Base-by-base conservation (phyloP, 2,797 vertebrate genomes). In the Crenuchus spilurus region DNA sequence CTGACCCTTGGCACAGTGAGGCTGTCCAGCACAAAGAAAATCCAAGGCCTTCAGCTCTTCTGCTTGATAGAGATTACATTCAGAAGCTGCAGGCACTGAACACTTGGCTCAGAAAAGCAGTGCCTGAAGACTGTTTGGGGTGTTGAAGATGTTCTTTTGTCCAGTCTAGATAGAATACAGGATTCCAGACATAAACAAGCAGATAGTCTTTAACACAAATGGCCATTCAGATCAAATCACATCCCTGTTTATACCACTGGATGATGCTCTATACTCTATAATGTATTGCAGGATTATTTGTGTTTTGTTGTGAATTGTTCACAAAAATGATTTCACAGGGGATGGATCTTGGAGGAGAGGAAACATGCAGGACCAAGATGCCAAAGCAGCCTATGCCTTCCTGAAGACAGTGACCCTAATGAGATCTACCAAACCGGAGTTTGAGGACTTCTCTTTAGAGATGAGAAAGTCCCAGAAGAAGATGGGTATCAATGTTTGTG, bases 331-430 rank as follows among this genome's bases (percentile, higher is more conserved):
- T 82, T 80, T 82, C 77, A 26, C 85, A 99, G 98, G 98, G 65
- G 94, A 99, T 79, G 97, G 97, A 37, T 98, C 95, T 0, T 99
- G 98, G 97, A 95, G 84, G 89, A 93, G 96, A 91, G 95, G 95
- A 77, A 97, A 99, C 87, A 94, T 95, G 83, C 86, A 94, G 10
- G 97, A 99, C 84, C 85, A 85, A 13, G 96, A 97, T 65, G 98
- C 97, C 0, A 94, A 93, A 80, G 93, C 95, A 80, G 97, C 98
- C 0, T 99, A 95, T 76, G 92, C 92, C 0, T 94, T 92, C 72
- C 94, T 99, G 72, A 96, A 97, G 80, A 99, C 95, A 0, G 76
- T 99, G 81, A 99, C 97, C 0, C 91, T 99, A 78, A 93, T 99
- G 84, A 94, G 94, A 87, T 94, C 96, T 0, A 90, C 96, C 84